phyloP scores from a whole-genome alignment of 2,113 vertebrate species.

The Charadrius vociferus region DNA sequence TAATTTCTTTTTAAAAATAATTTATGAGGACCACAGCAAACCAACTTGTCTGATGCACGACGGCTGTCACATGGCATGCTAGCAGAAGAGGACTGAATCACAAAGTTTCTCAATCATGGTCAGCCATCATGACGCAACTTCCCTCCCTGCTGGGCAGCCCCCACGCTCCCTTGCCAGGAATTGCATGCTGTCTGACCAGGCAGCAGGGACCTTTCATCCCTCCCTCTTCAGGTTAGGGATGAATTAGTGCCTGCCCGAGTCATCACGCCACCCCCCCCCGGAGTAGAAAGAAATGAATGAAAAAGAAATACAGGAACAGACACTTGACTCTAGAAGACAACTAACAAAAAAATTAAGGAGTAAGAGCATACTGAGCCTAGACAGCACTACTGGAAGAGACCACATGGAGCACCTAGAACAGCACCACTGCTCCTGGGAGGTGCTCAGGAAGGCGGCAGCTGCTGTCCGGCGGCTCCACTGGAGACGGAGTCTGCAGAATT shows the following conservation, averaged over 20 bases:
- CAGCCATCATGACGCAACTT: conserved; percentile 5
- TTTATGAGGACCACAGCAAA: neutral
- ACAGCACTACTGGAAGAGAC: neutral
- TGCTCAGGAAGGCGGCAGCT: neutral
- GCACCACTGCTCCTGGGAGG: neutral
- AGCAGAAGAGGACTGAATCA: conserved; percentile 5
- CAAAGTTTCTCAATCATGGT: conserved; percentile 17
- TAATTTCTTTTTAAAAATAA: neutral
- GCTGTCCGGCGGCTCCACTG: neutral
- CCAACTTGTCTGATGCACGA: neutral
- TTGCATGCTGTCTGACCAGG: neutral
- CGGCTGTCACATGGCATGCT: neutral
- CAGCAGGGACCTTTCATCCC: neutral
- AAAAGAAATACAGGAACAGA: neutral
- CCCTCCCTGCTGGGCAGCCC: neutral
- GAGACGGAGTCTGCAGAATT: neutral
- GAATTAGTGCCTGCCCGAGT: neutral
- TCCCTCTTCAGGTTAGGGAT: neutral
- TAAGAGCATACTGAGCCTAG: neutral
- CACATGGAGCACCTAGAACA: neutral
- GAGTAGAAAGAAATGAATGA: neutral
- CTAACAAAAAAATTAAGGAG: neutral
- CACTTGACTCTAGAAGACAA: neutral
- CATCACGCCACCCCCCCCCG: neutral
- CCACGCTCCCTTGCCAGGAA: neutral